phyloP scores from a whole-genome alignment of 2,888 invertebrate species.

The Luperina nickerlii region DNA sequence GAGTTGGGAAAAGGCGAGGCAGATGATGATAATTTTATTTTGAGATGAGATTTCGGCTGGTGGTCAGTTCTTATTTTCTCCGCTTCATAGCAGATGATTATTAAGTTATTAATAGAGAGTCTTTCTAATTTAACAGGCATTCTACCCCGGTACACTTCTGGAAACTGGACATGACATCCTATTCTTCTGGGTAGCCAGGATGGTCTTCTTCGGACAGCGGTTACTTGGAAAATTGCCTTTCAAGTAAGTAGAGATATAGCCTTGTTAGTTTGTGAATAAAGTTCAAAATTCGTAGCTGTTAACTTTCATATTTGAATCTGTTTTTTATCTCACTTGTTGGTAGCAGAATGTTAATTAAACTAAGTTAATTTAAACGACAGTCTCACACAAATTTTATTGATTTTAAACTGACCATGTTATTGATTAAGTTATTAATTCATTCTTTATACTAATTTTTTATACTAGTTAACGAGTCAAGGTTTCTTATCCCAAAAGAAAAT shows the following conservation, averaged over 20 bases:
- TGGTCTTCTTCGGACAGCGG: constrained; percentile 99
- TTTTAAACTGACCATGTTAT: too few relatives aligned
- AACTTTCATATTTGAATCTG: too few relatives aligned
- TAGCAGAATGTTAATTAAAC: neutral
- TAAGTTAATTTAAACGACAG: neutral
- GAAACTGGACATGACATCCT: constrained; percentile 99
- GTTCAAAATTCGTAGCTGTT: neutral
- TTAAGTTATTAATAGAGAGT: neutral
- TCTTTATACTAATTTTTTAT: too few relatives aligned
- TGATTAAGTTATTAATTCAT: too few relatives aligned
- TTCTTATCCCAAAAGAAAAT: neutral
- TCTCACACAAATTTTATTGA: neutral
- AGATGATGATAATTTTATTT: too few relatives aligned
- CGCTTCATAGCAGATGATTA: neutral
- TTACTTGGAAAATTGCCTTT: constrained; percentile 98
- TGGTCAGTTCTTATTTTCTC: neutral
- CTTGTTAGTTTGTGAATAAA: neutral
- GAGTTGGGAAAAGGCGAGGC: too few relatives aligned
- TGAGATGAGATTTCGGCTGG: too few relatives aligned
- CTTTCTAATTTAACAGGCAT: constrained; percentile 87
- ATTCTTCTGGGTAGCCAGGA: constrained; percentile 99
- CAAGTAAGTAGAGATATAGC: constrained; percentile 86
- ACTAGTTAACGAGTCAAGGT: neutral
- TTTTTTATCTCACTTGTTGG: neutral
- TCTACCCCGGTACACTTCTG: constrained; percentile 97